phyloP scores from a whole-genome alignment of 2,797 vertebrate species.

The Lates japonicus region DNA sequence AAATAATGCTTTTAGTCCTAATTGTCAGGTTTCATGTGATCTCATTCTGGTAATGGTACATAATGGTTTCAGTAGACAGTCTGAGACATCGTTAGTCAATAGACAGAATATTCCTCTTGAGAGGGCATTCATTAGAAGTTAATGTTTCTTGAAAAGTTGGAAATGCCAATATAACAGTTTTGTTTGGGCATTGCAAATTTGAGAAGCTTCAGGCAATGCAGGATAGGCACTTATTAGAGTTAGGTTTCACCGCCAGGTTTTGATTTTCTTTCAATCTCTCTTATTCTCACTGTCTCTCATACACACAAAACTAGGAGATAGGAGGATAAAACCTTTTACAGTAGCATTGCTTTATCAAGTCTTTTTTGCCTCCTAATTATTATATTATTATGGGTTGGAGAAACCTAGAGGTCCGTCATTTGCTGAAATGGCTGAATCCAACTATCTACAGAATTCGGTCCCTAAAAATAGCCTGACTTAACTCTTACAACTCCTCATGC shows the following conservation, averaged over 20 bases:
- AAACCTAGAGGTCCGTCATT: constrained; percentile 30
- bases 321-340: constrained; percentile 15
- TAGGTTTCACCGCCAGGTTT: constrained; percentile 40
- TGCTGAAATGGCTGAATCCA: constrained; percentile 29
- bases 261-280: constrained; percentile 41
- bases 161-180: constrained; percentile 43
- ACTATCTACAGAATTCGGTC: background rate
- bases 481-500: constrained; percentile 6
- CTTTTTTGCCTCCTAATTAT: constrained; percentile 40
- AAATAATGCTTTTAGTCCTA: constrained; percentile 36
- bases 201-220: constrained; percentile 44
- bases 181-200: constrained; percentile 46
- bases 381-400: constrained; percentile 19
- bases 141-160: constrained; percentile 59
- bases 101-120: constrained; percentile 36
- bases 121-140: constrained; percentile 33
- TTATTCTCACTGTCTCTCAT: background rate
- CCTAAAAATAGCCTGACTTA: background rate
- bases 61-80: constrained; percentile 49
- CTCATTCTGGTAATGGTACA: constrained; percentile 42
- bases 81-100: constrained; percentile 40
- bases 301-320: constrained; percentile 22
- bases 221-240: constrained; percentile 37
- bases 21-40: constrained; percentile 41
- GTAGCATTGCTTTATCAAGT: constrained; percentile 11